Evolutionary conservation across 2,888 invertebrate genomes (phyloP), one percentile per base, ranked within the genome.

Genomic region (Hirtodrosophila duncani): DNA sequence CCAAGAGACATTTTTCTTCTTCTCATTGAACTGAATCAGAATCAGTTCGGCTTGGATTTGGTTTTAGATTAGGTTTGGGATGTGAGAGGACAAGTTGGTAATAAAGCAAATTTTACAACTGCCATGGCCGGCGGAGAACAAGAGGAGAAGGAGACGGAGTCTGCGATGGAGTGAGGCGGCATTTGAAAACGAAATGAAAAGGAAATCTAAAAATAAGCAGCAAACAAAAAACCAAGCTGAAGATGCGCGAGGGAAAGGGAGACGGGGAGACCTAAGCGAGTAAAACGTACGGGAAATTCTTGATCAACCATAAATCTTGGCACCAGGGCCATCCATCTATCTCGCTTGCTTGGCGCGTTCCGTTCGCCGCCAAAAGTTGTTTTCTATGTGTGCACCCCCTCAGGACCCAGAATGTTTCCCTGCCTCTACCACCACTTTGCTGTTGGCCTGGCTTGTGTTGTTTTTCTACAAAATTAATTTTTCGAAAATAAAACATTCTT

Each of bases 271-370:
- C 38, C 29, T 43, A 61, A 68, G 52, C 72, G 67, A 63, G 61
- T 58, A 57, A 55, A 51, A 31, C 67, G 77, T 61, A 78, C 72
- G 81, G 70, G 61, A 81, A 83, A 83, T 82, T 83, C 79, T 80
- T 79, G 82, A 84, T 81, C 80, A 75, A 77, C 64, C 69, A 82
- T 82, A 82, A 82, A 84, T 83, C 82, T 82, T 81, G 72, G 66
- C 77, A 72, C 66, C 68, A 63, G 62, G 67, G 75, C 66, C 69
- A 82, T 82, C 82, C 71, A 83, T 82, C 82, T 83, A 82, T 83
- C 82, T 79, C 74, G 65, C 59, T 79, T 71, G 65, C 59, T 67
- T 81, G 68, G 74, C 74, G 75, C 71, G 80, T 67, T 75, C 55
- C 80, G 72, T 80, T 77, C 63, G 64, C 63, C 63, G 56, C 58